Evolutionary conservation across 2,113 vertebrate genomes (phyloP), one percentile per base, ranked within the genome.

Genomic region (Lichenostomus cassidix): DNA sequence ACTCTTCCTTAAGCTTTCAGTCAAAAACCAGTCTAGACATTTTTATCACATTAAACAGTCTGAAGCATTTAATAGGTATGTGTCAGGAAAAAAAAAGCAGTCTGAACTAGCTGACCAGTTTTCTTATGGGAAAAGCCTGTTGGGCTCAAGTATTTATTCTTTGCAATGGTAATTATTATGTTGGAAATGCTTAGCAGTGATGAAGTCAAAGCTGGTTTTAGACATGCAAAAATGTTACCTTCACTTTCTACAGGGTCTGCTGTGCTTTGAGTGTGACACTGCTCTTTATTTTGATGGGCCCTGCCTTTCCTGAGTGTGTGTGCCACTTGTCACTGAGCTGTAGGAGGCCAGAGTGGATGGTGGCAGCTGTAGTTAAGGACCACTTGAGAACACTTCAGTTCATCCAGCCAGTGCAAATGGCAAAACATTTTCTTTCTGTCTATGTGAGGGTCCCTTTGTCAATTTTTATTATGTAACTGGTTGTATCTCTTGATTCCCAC

Each of bases 11-110:
- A 42, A 92, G 62, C 65, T 94, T 96, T 90, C 75, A 90, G 65
- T 94, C 31, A 60, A 87, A 91, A 94, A 68, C 27, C 89, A 94
- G 78, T 81, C 94, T 92, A 85, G 81, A 94, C 78, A 52, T 89
- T 89, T 94, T 76, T 90, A 94, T 93, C 87, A 93, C 80, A 93
- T 91, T 92, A 85, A 94, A 84, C 86, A 97, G 93, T 95, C 89
- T 84, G 71, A 81, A 69, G 29, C 76, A 75, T 94, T 94, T 94
- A 96, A 87, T 94, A 92, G 69, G 25, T 95, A 83, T 95, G 94
- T 94, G 93, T 88, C 82, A 67, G 59, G 74, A 39, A 90, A 73
- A 89, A 79, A 69, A 92, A 92, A 92, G 39, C 64, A 85, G 82
- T 47, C 93, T 94, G 84, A 91, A 78, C 27, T 74, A 90, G 71